phyloP scores from a whole-genome alignment of 2,113 vertebrate species.

The Grallaria varia region DNA sequence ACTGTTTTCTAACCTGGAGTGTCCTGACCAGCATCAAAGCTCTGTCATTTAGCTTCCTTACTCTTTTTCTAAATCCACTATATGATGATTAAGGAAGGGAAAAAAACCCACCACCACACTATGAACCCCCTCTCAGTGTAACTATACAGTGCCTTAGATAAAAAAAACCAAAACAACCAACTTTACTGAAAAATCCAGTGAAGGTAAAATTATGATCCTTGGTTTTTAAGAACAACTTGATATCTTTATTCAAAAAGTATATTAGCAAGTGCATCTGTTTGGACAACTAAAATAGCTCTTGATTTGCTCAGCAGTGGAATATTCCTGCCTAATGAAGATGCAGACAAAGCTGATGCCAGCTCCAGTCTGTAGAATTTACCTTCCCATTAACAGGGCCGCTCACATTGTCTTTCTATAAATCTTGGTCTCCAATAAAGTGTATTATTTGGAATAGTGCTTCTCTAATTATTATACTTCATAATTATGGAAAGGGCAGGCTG shows the following conservation, averaged over 20 bases:
- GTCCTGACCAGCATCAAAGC: background rate
- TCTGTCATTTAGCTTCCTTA: background rate
- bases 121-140: background rate
- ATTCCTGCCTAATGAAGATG: background rate
- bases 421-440: background rate
- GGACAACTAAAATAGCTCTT: background rate
- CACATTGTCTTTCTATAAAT: background rate
- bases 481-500: slow-evolving; percentile 2
- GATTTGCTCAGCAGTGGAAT: background rate
- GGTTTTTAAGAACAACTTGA: background rate
- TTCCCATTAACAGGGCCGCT: background rate
- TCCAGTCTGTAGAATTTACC: background rate
- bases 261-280: background rate
- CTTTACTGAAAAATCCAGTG: background rate
- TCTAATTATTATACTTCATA: background rate
- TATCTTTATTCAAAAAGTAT: background rate
- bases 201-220: background rate
- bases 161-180: background rate
- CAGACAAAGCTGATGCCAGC: background rate
- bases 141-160: background rate
- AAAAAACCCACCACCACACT: background rate
- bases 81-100: background rate
- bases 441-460: slow-evolving; percentile 40
- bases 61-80: background rate
- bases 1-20: background rate